Evolutionary conservation across 2,113 vertebrate genomes (phyloP), one percentile per base, ranked within the genome.

Genomic region (Rhea americana): DNA sequence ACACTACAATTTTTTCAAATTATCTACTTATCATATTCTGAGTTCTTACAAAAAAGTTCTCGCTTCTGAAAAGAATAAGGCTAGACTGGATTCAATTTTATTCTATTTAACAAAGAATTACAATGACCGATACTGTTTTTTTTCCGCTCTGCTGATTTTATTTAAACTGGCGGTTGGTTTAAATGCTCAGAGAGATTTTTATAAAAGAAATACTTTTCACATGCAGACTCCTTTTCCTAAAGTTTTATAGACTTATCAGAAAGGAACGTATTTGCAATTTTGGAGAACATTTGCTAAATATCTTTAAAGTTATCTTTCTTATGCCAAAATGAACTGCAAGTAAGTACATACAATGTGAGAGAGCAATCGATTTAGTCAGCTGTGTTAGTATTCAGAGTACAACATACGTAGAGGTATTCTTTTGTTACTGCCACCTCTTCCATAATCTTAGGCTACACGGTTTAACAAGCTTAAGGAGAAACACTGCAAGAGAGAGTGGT

Each of bases 111-210:
- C 77, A 93, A 90, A 68, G 43, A 85, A 79, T 25, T 65, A 61
- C 43, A 75, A 82, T 84, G 62, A 78, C 25, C 32, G 47, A 74
- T 62, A 62, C 0, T n/a, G 26, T 56, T 72, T 89, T 85, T 48
- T 89, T 92, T 71, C 76, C 53, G 37, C 50, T 67, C 63, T 47
- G 45, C 41, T 77, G 22, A 74, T 3, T 77, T 70, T n/a, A 84
- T 65, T 95, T 80, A 66, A 91, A 66, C 18, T 80, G n/a, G 59
- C 59, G 35, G 18, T 70, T 30, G 9, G 30, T 82, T 95, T 70
- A 92, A 95, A 82, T 10, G 50, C 41, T 87, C 26, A 45, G 45
- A 82, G 41, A 91, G 32, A 73, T 39, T 92, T 88, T 89, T 39
- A 43, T 37, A 21, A 39, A 82, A 82, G 1, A 77, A 93, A 80